Conservation (phyloP, 2,888 invertebrate species). For the Drosophila koepferae region DNA sequence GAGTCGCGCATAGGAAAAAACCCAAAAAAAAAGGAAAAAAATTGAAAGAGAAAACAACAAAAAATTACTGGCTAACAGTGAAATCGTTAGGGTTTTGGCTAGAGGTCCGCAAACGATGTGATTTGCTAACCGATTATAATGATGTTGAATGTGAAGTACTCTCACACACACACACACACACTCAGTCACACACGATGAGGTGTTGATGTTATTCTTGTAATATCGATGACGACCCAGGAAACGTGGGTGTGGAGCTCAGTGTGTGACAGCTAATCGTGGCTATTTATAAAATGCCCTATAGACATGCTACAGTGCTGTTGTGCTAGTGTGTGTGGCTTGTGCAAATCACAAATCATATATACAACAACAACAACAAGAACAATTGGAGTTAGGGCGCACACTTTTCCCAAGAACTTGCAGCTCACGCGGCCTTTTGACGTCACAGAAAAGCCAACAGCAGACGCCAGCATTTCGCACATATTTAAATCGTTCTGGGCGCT, state of each 20-base stretch:
- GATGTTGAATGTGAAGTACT: conserved; percentile 18
- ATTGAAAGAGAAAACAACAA: background rate
- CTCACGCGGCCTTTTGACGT: conserved; percentile 53
- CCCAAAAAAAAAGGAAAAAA: conserved; percentile 17
- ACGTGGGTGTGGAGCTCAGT: conserved; percentile 25
- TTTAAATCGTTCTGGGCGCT: conserved; percentile 9
- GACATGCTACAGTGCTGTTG: background rate
- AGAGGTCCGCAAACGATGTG: conserved; percentile 23
- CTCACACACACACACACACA: background rate
- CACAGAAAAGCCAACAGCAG: conserved; percentile 27
- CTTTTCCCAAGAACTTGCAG: conserved; percentile 31
- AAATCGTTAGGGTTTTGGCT: conserved; percentile 13
- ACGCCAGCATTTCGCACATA: conserved; percentile 48
- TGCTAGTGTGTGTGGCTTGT: conserved; percentile 19
- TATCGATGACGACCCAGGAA: conserved; percentile 39
- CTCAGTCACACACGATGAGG: background rate
- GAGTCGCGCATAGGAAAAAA: conserved; percentile 32
- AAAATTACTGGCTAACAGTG: background rate
- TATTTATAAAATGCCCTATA: conserved; percentile 33
- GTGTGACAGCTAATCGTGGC: conserved; percentile 16
- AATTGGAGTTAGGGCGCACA: background rate
- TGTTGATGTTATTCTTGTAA: conserved; percentile 34
- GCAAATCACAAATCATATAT: conserved; percentile 16
- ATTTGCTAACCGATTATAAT: conserved; percentile 51
- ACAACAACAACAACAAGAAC: background rate